Percentiles rank a stretch among this genome's conserved stretches.
These are phyloP conservation scores for Catocala sponsa DNA, from an alignment of 2,888 invertebrate genomes.

Conservation along the genomic window DNA sequence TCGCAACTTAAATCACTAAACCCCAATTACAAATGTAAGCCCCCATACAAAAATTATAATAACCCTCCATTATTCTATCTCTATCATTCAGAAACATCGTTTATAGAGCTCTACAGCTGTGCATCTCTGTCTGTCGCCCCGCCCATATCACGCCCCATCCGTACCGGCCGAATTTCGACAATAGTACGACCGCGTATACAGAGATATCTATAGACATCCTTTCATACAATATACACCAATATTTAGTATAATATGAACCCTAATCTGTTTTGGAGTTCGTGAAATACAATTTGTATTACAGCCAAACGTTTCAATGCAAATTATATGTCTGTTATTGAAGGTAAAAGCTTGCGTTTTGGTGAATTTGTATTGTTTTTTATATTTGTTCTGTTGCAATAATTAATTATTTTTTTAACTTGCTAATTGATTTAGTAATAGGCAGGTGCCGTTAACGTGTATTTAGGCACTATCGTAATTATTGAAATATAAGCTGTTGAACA, in stretches of 20 bases:
- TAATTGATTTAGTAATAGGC: no score
- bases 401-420: no score
- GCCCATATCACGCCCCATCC: slow-evolving; percentile 80
- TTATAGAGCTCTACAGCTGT: slow-evolving; percentile 47
- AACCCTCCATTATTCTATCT: slow-evolving; percentile 26
- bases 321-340: no score
- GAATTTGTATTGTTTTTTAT: no score
- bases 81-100: slow-evolving; percentile 40
- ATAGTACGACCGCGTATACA: slow-evolving; percentile 28
- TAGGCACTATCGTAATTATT: no score
- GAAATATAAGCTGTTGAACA: no score
- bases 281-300: no score
- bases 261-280: slow-evolving; percentile 4
- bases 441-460: no score
- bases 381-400: no score
- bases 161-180: slow-evolving; percentile 70
- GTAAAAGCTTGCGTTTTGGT: no score
- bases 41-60: slow-evolving; percentile 4
- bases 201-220: slow-evolving; percentile 8
- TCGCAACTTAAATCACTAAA: neutral
- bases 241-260: slow-evolving; percentile 1
- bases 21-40: neutral
- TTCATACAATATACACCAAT: slow-evolving; percentile 11
- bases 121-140: slow-evolving; percentile 80
- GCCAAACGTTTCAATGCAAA: no score